phyloP scores from a whole-genome alignment of 2,888 invertebrate species.

The Caenorhabditis afra region DNA sequence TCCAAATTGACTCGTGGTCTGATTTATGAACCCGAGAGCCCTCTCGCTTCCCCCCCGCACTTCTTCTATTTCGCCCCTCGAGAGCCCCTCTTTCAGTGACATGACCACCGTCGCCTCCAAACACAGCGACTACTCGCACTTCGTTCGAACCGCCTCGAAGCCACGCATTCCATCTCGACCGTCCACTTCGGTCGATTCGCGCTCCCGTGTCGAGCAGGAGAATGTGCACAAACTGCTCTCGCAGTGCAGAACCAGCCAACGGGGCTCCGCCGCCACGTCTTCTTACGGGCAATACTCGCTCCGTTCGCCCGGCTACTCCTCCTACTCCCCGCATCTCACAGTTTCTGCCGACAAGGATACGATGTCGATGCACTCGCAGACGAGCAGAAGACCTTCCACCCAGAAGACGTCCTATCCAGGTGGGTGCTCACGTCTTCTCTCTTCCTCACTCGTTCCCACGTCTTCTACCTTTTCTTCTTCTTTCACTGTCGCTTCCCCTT shows the following conservation, averaged over 20 bases:
- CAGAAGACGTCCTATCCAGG: constrained; percentile 43
- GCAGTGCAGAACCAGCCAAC: constrained; percentile 72
- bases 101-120: constrained; percentile 60
- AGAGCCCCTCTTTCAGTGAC: constrained; percentile 35
- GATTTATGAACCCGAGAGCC: constrained; percentile 38
- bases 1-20: constrained; percentile 45
- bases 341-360: constrained; percentile 74
- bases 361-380: constrained; percentile 63
- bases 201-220: constrained; percentile 70
- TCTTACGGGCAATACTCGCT: constrained; percentile 45
- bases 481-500: neutral
- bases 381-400: constrained; percentile 27
- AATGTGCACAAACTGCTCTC: constrained; percentile 72
- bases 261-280: constrained; percentile 64
- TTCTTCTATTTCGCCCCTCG: neutral
- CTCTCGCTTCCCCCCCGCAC: neutral
- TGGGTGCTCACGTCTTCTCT: neutral
- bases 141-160: constrained; percentile 35
- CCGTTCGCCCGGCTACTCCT: constrained; percentile 59
- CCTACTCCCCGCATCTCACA: constrained; percentile 59
- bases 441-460: neutral
- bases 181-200: constrained; percentile 61
- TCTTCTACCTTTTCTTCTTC: neutral
- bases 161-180: constrained; percentile 33
- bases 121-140: constrained; percentile 53